Evolutionary conservation across 2,797 vertebrate species (phyloP).

Genomic region (Hydrocynus forskahlii): DNA sequence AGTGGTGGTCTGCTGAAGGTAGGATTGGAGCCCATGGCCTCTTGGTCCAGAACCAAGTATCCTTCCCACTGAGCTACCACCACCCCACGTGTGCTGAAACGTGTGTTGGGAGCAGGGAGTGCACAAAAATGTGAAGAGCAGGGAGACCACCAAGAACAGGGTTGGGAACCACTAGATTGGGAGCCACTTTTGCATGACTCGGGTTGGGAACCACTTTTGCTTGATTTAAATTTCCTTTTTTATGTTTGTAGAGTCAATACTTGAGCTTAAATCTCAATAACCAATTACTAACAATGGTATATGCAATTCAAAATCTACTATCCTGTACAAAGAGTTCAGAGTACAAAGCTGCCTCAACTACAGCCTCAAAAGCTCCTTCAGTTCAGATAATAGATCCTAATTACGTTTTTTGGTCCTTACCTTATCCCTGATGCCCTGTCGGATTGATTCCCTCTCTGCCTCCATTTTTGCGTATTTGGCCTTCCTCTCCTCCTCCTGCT

Average conservation of each 20-base stretch:
- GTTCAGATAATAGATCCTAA: not conserved
- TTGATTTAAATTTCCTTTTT: too few relatives aligned
- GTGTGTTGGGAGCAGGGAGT: too few relatives aligned
- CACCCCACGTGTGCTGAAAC: too few relatives aligned
- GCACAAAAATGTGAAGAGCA: too few relatives aligned
- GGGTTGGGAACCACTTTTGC: too few relatives aligned
- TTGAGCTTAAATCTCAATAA: not conserved
- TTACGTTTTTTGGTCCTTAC: slow-evolving; percentile 66
- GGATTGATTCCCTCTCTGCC: slow-evolving; percentile 91
- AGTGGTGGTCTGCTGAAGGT: too few relatives aligned
- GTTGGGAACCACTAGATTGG: too few relatives aligned
- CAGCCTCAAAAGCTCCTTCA: not conserved
- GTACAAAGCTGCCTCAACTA: not conserved
- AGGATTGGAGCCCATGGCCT: too few relatives aligned
- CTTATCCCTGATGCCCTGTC: slow-evolving; percentile 98
- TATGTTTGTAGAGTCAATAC: not conserved
- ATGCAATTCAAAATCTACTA: not conserved
- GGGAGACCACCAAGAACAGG: too few relatives aligned
- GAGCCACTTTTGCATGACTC: too few relatives aligned
- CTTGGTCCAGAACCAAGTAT: too few relatives aligned
- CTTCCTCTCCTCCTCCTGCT: slow-evolving; percentile 97
- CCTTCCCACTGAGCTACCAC: too few relatives aligned
- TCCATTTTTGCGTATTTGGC: slow-evolving; percentile 98
- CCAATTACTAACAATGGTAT: not conserved
- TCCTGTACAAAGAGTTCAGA: not conserved